Evolutionary conservation across 1,140 invertebrate genomes (phyloP), one percentile per base, ranked within the genome.

Genomic region (Eriosoma lanigerum): DNA sequence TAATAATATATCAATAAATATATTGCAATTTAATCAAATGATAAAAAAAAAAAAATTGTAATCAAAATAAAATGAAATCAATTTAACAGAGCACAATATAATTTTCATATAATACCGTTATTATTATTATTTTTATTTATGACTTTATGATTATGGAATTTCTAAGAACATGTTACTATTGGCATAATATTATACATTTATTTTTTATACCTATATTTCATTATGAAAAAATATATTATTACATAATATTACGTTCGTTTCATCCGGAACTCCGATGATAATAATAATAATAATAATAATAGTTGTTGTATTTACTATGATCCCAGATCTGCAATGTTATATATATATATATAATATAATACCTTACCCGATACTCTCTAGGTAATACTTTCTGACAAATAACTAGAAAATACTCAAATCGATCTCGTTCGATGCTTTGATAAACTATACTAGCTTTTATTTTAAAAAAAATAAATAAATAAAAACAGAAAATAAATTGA

Each of bases 261-360:
- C 12, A 15, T 66, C 19, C 32, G n/a, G 3, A 15, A n/a, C 24
- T 21, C n/a, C n/a, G 9, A 15, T 19, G 19, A 13, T 64, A n/a
- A 13, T 66, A n/a, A n/a, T n/a, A n/a, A n/a, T n/a, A n/a, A n/a
- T n/a, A n/a, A n/a, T 32, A 44, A 12, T 44, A 44, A 29, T 8
- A 15, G 66, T 48, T 70, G 21, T 48, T 44, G 26, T 70, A 26
- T 38, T 70, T 48, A 70, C 66, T 70, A 24, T 46, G 3, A 38
- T 38, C 8, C 32, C 8, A 8, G 8, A 38, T 38, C 21, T 44
- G 13, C 44, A 38, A 38, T 48, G 21, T 26, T 17, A 48, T 70
- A 17, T 10, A 9, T 6, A 60, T 60, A n/a, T 48, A 48, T 26
- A 8, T 19, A 70, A 70, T 70, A 70, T n/a, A 48, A 17, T 70